phyloP scores from a whole-genome alignment of 2,888 invertebrate species.

The Aphelenchoides bicaudatus region DNA sequence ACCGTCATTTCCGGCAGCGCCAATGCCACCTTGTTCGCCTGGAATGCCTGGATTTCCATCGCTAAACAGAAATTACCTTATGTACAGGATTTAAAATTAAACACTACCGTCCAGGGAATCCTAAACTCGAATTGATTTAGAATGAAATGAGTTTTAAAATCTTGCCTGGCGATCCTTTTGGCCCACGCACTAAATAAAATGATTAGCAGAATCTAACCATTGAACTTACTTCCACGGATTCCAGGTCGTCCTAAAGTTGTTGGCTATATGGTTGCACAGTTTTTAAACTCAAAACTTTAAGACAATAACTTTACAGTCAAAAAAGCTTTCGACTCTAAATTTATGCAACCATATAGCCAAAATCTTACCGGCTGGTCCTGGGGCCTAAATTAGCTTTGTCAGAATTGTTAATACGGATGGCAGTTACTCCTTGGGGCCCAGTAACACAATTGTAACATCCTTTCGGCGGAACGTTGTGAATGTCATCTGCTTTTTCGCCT shows the following conservation, averaged over 20 bases:
- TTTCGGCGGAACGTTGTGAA: conserved; percentile 45
- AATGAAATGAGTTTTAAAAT: too few relatives aligned
- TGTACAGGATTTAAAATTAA: background rate
- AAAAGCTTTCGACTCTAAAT: too few relatives aligned
- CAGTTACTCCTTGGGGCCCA: conserved; percentile 27
- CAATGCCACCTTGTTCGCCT: conserved; percentile 35
- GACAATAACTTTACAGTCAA: too few relatives aligned
- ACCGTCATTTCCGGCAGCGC: conserved; percentile 27
- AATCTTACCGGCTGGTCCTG: too few relatives aligned
- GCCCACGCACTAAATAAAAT: too few relatives aligned
- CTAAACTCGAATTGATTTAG: conserved; percentile 24
- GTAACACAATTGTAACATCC: conserved; percentile 54
- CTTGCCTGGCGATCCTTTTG: too few relatives aligned
- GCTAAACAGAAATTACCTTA: conserved; percentile 18
- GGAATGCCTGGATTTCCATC: conserved; percentile 42
- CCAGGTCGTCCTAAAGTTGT: conserved; percentile 17
- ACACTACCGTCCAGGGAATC: conserved; percentile 45
- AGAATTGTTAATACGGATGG: background rate
- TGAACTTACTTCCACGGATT: conserved; percentile 20
- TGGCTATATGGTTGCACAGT: conserved; percentile 28
- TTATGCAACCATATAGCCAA: too few relatives aligned
- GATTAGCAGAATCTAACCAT: background rate
- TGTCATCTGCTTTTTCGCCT: conserved; percentile 49
- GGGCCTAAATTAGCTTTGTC: too few relatives aligned
- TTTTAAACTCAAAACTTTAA: too few relatives aligned